phyloP scores from a whole-genome alignment of 1,140 invertebrate species.

The Brachionus plicatilis region DNA sequence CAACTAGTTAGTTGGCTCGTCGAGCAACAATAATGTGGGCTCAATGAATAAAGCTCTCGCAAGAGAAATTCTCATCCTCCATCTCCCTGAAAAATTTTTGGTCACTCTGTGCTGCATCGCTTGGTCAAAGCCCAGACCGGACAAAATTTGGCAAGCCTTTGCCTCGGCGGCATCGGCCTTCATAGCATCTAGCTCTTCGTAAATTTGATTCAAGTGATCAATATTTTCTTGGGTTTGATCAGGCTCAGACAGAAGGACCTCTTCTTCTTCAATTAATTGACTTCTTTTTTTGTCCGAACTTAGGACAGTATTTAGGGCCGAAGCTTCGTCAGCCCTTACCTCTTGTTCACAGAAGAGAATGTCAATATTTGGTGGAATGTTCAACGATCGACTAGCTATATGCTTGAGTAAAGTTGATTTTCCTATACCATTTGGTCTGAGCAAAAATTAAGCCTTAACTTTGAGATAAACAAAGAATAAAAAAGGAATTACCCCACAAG shows the following conservation, averaged over 20 bases:
- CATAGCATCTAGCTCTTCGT: slow-evolving; percentile 88
- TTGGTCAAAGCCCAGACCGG: slow-evolving; percentile 88
- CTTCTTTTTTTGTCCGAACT: slow-evolving; percentile 84
- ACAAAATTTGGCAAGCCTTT: slow-evolving; percentile 82
- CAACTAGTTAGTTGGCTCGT: slow-evolving; percentile 80
- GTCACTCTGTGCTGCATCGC: slow-evolving; percentile 89
- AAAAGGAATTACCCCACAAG: slow-evolving; percentile 67
- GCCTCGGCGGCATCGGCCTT: slow-evolving; percentile 94
- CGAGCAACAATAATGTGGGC: slow-evolving; percentile 85
- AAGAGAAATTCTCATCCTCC: slow-evolving; percentile 95
- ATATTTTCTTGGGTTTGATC: slow-evolving; percentile 63
- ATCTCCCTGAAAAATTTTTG: slow-evolving; percentile 93
- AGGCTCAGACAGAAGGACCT: slow-evolving; percentile 65
- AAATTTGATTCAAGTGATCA: slow-evolving; percentile 76
- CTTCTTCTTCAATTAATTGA: slow-evolving; percentile 73
- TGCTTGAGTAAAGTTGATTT: slow-evolving; percentile 96
- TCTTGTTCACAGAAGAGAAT: slow-evolving; percentile 97
- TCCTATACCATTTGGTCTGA: slow-evolving; percentile 81
- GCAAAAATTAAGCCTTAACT: neutral
- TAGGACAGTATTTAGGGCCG: slow-evolving; percentile 83
- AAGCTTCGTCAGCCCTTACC: slow-evolving; percentile 82
- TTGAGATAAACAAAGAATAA: too few relatives aligned
- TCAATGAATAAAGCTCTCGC: slow-evolving; percentile 71
- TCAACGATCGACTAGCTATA: slow-evolving; percentile 76
- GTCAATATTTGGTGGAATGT: slow-evolving; percentile 91